A percentile compares a stretch with the other conserved stretches of the same genome.
Conservation (phyloP, 2,888 invertebrate genomes). For the Cerastis rubricosa region DNA sequence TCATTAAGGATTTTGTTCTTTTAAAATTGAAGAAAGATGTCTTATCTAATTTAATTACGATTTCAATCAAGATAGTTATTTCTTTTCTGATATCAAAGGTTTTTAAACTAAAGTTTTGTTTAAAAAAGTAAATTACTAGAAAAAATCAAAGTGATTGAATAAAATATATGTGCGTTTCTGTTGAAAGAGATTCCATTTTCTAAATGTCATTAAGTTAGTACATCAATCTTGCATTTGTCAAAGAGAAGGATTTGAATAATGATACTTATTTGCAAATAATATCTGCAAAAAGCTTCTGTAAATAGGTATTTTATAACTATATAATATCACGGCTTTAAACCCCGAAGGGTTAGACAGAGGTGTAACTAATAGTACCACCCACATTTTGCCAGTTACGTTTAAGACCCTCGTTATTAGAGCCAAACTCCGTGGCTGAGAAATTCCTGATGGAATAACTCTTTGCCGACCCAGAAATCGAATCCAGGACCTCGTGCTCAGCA, state of each 20-base stretch:
- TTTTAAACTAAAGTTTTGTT: slow-evolving; percentile 12
- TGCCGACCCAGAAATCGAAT: neutral
- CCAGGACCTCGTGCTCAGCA: neutral
- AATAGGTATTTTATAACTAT: neutral
- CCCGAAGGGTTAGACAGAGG: neutral
- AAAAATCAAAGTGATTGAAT: neutral
- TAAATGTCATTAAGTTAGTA: neutral
- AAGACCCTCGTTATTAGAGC: neutral
- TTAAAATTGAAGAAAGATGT: slow-evolving; percentile 20
- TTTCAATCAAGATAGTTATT: slow-evolving; percentile 39
- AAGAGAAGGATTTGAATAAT: neutral
- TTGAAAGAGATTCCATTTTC: neutral
- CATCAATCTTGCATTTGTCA: slow-evolving; percentile 2
- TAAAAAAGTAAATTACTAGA: too few species aligned
- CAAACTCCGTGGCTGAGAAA: neutral
- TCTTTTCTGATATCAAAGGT: slow-evolving; percentile 8
- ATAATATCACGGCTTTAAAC: neutral
- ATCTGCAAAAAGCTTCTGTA: neutral
- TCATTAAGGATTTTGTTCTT: slow-evolving; percentile 30
- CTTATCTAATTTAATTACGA: slow-evolving; percentile 42
- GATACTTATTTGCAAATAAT: neutral
- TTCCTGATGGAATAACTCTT: neutral
- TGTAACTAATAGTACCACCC: neutral
- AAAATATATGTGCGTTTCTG: neutral
- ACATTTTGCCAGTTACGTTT: neutral